Evolutionary conservation across 1,140 invertebrate genomes (phyloP).

Genomic region (Neuroterus valhalla): DNA sequence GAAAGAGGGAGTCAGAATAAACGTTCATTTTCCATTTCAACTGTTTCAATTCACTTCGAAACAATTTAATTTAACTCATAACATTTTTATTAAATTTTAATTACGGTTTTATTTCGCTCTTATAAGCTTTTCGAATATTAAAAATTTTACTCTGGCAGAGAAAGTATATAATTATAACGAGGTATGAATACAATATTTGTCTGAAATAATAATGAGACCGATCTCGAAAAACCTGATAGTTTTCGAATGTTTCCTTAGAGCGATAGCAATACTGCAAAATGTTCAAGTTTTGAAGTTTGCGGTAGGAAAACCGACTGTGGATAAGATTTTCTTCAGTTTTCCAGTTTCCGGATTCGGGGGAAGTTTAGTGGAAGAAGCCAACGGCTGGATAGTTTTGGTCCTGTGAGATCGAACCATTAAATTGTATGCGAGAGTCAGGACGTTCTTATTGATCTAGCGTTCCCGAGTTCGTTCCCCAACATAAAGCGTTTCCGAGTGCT

Average conservation of each 20-base stretch:
- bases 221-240: no score
- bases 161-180: no score
- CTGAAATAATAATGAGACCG: no score
- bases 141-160: no score
- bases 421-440: conserved; percentile 16
- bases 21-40: no score
- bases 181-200: no score
- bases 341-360: not conserved
- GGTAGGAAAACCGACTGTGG: not conserved
- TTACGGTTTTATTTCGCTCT: no score
- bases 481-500: conserved; percentile 10
- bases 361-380: not conserved
- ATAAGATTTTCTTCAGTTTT: conserved; percentile 14
- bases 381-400: conserved; percentile 3
- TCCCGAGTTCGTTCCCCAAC: conserved; percentile 20
- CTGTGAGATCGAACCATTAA: not conserved
- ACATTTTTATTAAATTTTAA: no score
- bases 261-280: not conserved
- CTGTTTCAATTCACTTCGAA: no score
- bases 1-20: no score
- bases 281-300: not conserved
- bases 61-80: no score
- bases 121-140: no score
- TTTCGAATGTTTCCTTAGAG: not conserved
- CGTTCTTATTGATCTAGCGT: conserved; percentile 27